Conservation (phyloP, 37 sponge, comb jelly and placozoan species). For the Dysidea cf. avara region DNA sequence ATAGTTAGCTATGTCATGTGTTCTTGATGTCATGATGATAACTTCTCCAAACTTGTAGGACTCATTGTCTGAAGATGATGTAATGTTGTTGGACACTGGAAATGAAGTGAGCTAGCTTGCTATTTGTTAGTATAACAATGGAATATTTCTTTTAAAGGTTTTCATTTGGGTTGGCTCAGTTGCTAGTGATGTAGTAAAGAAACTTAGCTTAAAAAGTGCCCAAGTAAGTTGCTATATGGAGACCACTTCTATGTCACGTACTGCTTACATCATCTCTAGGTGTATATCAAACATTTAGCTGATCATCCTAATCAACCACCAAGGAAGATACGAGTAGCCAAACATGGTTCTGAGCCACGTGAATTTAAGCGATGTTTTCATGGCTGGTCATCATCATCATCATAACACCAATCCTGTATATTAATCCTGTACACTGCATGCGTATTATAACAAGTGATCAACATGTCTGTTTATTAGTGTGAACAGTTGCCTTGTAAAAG, state of each 20-base stretch:
- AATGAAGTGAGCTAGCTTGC: slow-evolving; percentile 42
- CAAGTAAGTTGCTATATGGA: slow-evolving; percentile 51
- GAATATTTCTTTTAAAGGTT: slow-evolving; percentile 27
- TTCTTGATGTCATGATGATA: neutral
- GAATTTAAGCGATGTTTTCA: slow-evolving; percentile 91
- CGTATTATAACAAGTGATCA: no score
- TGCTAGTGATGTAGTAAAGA: slow-evolving; percentile 91
- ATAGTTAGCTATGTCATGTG: neutral
- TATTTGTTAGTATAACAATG: neutral
- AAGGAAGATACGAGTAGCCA: slow-evolving; percentile 72
- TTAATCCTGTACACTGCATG: no score
- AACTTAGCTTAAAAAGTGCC: slow-evolving; percentile 86
- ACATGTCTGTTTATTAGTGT: no score
- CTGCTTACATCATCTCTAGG: slow-evolving; percentile 25
- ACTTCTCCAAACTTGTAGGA: slow-evolving; percentile 48
- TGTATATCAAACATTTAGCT: slow-evolving; percentile 72
- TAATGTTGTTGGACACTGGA: slow-evolving; percentile 94
- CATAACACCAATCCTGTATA: no score
- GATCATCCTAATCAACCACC: slow-evolving; percentile 18
- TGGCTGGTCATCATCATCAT: slow-evolving; percentile 74
- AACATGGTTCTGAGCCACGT: slow-evolving; percentile 79
- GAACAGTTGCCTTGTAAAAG: no score
- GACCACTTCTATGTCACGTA: neutral
- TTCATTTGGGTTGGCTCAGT: slow-evolving; percentile 91
- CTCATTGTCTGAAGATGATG: slow-evolving; percentile 92